Evolutionary conservation across 2,888 invertebrate species (phyloP).

Genomic region (Tanytarsus gracilentus): DNA sequence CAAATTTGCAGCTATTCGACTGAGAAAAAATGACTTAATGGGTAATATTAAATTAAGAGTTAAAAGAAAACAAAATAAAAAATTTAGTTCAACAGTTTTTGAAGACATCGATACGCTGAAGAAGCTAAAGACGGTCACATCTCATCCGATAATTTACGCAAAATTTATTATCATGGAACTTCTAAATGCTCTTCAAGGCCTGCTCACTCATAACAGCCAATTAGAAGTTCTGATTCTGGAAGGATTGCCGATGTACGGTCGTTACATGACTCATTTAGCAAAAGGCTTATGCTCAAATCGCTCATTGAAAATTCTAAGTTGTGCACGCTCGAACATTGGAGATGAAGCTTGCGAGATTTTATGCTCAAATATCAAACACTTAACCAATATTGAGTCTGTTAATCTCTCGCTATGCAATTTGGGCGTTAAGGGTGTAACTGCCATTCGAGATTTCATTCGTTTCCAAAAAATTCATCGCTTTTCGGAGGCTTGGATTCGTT

Average conservation of each 20-base stretch:
- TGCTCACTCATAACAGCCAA: conserved; percentile 53
- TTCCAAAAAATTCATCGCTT: conserved; percentile 62
- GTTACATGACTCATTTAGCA: conserved; percentile 54
- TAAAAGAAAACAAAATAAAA: neutral
- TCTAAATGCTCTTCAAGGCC: conserved; percentile 54
- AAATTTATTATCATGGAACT: conserved; percentile 60
- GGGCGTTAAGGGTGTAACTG: conserved; percentile 52
- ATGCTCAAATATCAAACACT: conserved; percentile 57
- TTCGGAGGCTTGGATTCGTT: conserved; percentile 73
- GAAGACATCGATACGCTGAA: conserved; percentile 48
- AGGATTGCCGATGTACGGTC: conserved; percentile 59
- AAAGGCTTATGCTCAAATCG: conserved; percentile 54
- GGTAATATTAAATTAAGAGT: conserved; percentile 34
- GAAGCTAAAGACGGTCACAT: conserved; percentile 54
- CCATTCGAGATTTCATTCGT: conserved; percentile 58
- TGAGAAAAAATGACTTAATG: conserved; percentile 44
- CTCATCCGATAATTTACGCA: conserved; percentile 57
- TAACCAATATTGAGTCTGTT: conserved; percentile 57
- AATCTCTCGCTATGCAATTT: conserved; percentile 62
- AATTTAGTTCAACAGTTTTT: conserved; percentile 33
- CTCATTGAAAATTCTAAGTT: conserved; percentile 56
- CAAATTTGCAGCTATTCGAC: conserved; percentile 57
- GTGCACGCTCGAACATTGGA: conserved; percentile 58
- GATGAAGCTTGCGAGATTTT: conserved; percentile 63
- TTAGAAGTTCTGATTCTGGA: conserved; percentile 57